Evolutionary conservation across 2,113 vertebrate species (phyloP).

Genomic region (Alectura lathami): DNA sequence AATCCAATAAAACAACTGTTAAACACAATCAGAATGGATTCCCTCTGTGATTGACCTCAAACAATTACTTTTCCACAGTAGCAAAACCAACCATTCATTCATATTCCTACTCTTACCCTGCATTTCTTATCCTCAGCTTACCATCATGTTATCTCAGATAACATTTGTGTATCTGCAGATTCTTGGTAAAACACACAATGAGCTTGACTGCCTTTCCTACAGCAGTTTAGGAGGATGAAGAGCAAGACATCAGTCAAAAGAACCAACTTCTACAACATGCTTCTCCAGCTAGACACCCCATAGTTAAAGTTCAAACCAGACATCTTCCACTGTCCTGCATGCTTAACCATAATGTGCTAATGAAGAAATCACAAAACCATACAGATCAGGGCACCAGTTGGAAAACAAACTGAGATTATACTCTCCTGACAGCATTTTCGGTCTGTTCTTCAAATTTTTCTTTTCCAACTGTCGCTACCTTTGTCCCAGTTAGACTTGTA

Average conservation of each 20-base stretch:
- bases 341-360: not conserved
- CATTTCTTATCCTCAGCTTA: not conserved
- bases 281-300: not conserved
- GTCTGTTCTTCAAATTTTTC: not conserved
- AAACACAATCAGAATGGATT: constrained; percentile 5
- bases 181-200: not conserved
- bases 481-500: not conserved
- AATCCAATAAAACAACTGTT: not conserved
- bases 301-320: not conserved
- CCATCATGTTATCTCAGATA: not conserved
- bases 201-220: not conserved
- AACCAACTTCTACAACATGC: not conserved
- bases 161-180: not conserved
- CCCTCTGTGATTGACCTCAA: not conserved
- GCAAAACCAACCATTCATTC: not conserved
- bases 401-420: not conserved
- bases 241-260: not conserved
- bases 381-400: not conserved
- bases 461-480: not conserved
- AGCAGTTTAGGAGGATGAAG: not conserved
- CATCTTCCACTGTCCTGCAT: not conserved
- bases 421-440: not conserved
- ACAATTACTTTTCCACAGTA: not conserved
- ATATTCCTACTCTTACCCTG: not conserved
- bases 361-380: not conserved